Evolutionary conservation across 2,888 invertebrate genomes (phyloP), one percentile per base, ranked within the genome.

Genomic region (Drosophila quinaria): DNA sequence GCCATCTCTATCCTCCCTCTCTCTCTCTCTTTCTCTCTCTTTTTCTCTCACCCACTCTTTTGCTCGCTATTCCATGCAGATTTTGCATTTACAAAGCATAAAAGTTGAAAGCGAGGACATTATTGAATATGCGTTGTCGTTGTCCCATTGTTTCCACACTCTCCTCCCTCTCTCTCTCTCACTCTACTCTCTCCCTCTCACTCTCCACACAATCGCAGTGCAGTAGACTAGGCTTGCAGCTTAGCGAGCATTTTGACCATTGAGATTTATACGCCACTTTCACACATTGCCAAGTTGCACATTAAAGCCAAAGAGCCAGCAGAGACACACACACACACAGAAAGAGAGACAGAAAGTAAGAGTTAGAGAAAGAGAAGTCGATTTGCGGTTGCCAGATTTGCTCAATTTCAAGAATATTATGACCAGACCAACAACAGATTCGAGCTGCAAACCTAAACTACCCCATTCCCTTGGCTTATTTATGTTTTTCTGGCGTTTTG

Each of bases 61-160:
- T 29, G 19, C 44, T 51, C 59, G 35, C 37, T 58, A 13, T 60
- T 47, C 15, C 58, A 62, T 76, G 73, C 75, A 78, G 78, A 79
- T 89, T 85, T 84, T 77, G 70, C 81, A 83, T 80, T 78, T 83
- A 65, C 78, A 81, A 62, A 71, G 81, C 74, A 74, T 74, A 89
- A 85, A 88, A 87, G 86, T 80, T 85, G 83, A 87, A 86, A 87
- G 88, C 86, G 86, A 70, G 59, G 35, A 80, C 90, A 87, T 88
- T 87, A 87, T 88, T 88, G 90, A 87, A 89, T 88, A 86, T 86
- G 85, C 87, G 74, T 81, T 64, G 72, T 46, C 60, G 65, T 73
- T 76, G 61, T 72, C 54, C 89, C 66, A 87, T 87, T 87, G 89
- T 87, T 76, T 54, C 33, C 61, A 54, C 50, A 42, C 54, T 25